Percentiles rank a stretch among this genome's conserved stretches.
Conservation (phyloP, 1,140 invertebrate species). For the Orussus abietinus region DNA sequence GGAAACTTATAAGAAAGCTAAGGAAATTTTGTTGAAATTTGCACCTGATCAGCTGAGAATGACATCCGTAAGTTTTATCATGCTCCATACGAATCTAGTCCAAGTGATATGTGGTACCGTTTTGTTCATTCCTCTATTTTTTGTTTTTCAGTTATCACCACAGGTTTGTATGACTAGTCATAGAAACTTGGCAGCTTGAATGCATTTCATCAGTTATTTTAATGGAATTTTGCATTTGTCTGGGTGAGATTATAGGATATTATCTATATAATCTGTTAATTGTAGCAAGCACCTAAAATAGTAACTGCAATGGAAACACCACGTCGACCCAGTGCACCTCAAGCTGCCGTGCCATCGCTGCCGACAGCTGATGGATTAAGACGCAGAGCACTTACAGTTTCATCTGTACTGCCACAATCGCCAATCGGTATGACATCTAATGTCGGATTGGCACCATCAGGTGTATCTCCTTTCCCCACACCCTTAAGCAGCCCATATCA, state of each 20-base stretch:
- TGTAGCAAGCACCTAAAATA: slow-evolving; percentile 23
- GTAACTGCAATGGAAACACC: slow-evolving; percentile 24
- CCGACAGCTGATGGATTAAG: slow-evolving; percentile 31
- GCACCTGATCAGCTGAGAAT: slow-evolving; percentile 63
- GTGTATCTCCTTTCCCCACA: slow-evolving; percentile 19
- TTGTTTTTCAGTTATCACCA: slow-evolving; percentile 31
- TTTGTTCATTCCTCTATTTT: slow-evolving; percentile 13
- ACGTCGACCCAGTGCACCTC: slow-evolving; percentile 34
- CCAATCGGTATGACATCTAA: slow-evolving; percentile 19
- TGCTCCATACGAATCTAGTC: slow-evolving; percentile 3
- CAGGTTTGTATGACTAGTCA: slow-evolving; percentile 25
- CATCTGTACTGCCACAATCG: slow-evolving; percentile 27
- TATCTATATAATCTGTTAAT: slow-evolving; percentile 12
- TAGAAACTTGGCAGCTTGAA: too few species aligned
- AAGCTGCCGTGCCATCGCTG: slow-evolving; percentile 14
- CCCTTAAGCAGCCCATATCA: slow-evolving; percentile 23
- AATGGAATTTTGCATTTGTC: too few species aligned
- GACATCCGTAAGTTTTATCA: slow-evolving; percentile 31
- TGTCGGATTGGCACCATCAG: slow-evolving; percentile 20
- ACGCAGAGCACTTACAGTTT: slow-evolving; percentile 34
- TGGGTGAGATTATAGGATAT: too few species aligned
- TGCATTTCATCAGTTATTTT: too few species aligned
- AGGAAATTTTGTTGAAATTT: slow-evolving; percentile 87
- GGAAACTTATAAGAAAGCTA: slow-evolving; percentile 96
- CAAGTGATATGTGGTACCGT: slow-evolving; percentile 5